These are phyloP conservation scores for Podocnemis expansa DNA, from an alignment of 2,113 vertebrate genomes.

Conservation along the genomic window DNA sequence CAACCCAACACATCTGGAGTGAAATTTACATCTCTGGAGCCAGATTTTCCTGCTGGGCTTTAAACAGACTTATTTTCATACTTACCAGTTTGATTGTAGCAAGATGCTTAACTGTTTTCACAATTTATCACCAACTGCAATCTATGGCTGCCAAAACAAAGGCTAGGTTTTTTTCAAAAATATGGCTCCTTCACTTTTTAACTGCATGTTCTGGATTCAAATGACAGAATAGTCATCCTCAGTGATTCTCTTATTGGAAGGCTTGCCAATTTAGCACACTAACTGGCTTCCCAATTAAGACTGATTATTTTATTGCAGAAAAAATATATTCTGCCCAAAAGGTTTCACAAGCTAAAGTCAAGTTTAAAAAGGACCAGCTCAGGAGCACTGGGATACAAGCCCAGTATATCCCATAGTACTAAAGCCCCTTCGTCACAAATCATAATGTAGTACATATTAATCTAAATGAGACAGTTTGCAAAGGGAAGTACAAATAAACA, in stretches of 20 bases:
- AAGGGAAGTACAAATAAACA: not conserved
- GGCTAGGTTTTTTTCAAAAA: constrained; percentile 26
- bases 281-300: not conserved
- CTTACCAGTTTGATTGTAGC: not conserved
- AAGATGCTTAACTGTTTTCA: not conserved
- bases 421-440: not conserved
- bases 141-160: not conserved
- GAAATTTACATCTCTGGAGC: not conserved
- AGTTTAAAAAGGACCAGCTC: not conserved
- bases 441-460: not conserved
- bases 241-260: not conserved
- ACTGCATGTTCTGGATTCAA: not conserved
- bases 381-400: not conserved
- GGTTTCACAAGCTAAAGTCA: not conserved
- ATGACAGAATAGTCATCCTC: constrained; percentile 5
- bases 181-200: not conserved
- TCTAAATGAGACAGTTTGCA: not conserved
- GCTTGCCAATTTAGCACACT: not conserved
- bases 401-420: no score
- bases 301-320: not conserved
- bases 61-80: not conserved
- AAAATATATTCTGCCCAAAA: not conserved
- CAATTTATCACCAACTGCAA: not conserved
- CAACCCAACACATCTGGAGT: not conserved
- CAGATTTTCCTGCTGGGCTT: not conserved